Base-by-base conservation (phyloP, 2,888 invertebrate species). In the Melipona beecheii region DNA sequence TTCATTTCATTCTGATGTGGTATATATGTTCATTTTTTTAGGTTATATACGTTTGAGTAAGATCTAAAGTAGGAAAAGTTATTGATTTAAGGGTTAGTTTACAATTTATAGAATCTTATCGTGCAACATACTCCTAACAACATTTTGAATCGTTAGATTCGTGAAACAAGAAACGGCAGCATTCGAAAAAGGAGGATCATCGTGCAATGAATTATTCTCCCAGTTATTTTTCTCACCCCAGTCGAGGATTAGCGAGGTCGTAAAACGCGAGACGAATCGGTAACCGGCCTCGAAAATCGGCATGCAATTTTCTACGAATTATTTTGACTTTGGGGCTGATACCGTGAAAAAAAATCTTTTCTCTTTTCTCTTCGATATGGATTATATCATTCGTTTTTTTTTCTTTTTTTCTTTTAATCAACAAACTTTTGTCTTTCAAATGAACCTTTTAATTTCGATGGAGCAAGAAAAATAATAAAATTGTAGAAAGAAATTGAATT, bases 251-350 rank as follows among this genome's bases (percentile, higher is more conserved):
- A 13, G 50, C 43, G 1, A 17, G 36, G 54, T 71, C 70, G 71
- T 75, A 36, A 82, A 81, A 81, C 75, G 82, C 82, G 81, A 71
- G 60, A 71, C 81, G 81, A 82, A 82, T 82, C 82, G 82, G 43
- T 82, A 68, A 82, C 75, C 60, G 82, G 70, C 65, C 71, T 68
- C 17, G 82, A 82, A 82, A 82, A 82, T 82, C 81, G 65, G 27
- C 73, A 71, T 81, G 81, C 75, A 81, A 82, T 82, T 81, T 71
- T 58, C 56, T n/a, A 76, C 64, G 64, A 56, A 62, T 69, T 69
- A 54, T 27, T 56, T 43, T 0, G 24, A 73, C 49, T 62, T 11
- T 17, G 19, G 27, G 31, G 21, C 0, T 13, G 62, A 31, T 4
- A 2, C 2, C 0, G 2, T 2, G 31, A 5, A 62, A 4, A 11